Evolutionary conservation across 2,797 vertebrate species (phyloP), one percentile per base, ranked within the genome.

Genomic region (Ibycter americanus): DNA sequence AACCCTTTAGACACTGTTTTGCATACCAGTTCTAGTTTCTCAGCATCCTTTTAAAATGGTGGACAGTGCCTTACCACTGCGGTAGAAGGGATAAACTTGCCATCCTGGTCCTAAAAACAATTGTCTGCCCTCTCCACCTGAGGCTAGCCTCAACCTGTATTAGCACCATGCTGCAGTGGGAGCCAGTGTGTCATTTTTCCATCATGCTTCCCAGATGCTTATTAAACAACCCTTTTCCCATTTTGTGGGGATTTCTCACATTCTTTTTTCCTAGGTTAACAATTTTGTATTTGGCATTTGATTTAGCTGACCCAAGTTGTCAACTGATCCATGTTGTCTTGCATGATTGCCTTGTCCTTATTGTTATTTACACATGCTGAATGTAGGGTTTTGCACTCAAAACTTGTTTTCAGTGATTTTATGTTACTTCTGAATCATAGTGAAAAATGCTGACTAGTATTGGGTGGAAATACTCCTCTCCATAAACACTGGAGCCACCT

Each of bases 251-350:
- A 47, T 63, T 85, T 72, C 42, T 32, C 67, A 54, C 25, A 32
- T 62, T 96, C 22, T 22, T 52, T 90, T 86, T 67, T 79, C 34
- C 27, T 15, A 18, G 7, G 9, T 58, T 73, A 83, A 46, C 32
- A 61, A 11, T 74, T 93, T 51, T 55, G 3, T 61, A 34, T 87
- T 68, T 61, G 15, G 15, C 8, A 4, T 76, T 73, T 42, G 38
- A 15, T 87, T 89, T 62, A 47, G 27, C 16, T 68, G 51, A 32
- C 36, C 18, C 27, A 56, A 8, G 65, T 81, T 74, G 76, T 26
- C 78, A 66, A 40, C 18, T 0, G 0, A 3, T 76, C n/a, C 14
- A 6, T 10, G 61, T 36, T 38, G 4, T 27, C 49, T 38, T 76
- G 40, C 26, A 3, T 31, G 17, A 44, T 13, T 87, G 8, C 22